Evolutionary conservation across 2,797 vertebrate genomes (phyloP), one percentile per base, ranked within the genome.

Genomic region (Macroramphosus scolopax): DNA sequence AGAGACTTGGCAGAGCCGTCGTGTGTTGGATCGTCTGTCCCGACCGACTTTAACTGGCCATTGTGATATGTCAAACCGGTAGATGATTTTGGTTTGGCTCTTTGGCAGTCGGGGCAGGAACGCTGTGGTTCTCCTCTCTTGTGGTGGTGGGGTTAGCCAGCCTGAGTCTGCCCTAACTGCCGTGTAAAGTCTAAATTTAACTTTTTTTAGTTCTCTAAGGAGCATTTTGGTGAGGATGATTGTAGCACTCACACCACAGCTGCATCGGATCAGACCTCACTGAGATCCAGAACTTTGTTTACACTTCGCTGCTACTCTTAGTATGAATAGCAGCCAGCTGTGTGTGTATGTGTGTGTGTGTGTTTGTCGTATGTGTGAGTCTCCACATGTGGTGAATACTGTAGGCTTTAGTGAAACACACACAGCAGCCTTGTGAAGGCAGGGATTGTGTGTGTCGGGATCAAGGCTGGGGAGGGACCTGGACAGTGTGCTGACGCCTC

Each of bases 141-240:
- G 78, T 82, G 82, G 81, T 78, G 63, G 34, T 39, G 43, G 63
- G 68, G 55, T 77, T 66, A 63, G 65, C 62, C 44, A 33, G 67
- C 46, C 51, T 12, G 30, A 68, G 65, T 43, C 51, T 60, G 66
- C 37, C 58, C 52, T 59, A 59, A 77, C 68, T 80, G 74, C 80
- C 73, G 58, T 68, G 78, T 81, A 77, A 81, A 75, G 49, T 70
- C 67, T 85, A 87, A 78, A 85, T 86, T 75, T 89, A 85, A 63
- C 66, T 71, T 48, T 48, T 30, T 48, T 30, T 34, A 51, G 53
- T 37, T 60, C 75, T 53, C 72, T 31, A 16, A 64, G 72, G 68
- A 77, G 56, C 32, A 4, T 81, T 84, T 79, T 77, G 77, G 65
- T 18, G 42, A 72, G 54, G 59, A 38, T 63, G 51, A 87, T 81